Evolutionary conservation across 2,113 vertebrate genomes (phyloP), one percentile per base, ranked within the genome.

Genomic region (Laticauda laticaudata): DNA sequence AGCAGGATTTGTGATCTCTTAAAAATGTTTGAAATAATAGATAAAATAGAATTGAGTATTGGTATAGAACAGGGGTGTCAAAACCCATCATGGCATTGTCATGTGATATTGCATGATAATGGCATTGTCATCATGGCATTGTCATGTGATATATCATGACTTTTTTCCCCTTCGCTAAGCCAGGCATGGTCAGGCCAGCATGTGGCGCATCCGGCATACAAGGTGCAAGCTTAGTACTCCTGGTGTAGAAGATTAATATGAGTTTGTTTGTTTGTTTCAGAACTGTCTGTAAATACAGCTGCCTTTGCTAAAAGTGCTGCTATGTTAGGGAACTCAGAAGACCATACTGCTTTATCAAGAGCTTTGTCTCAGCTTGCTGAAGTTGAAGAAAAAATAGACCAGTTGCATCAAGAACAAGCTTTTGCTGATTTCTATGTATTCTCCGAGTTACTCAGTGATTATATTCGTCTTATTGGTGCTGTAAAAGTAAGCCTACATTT

Each of bases 241-340:
- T 69, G 88, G 29, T 54, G 23, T 34, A 34, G 2, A 18, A 69
- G 29, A 34, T 34, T 69, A 11, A 64, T 29, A 64, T 69, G 61
- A 69, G 88, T 57, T 4, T 5, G 91, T 94, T 7, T 69, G 29
- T 95, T 64, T 95, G 57, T 97, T 97, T 95, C 97, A 99, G 99
- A 99, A 97, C 98, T 99, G 96, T 99, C 99, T 1, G 96, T 98
- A 61, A 99, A 99, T 97, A 99, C 99, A 8, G 99, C 99, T 85
- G 98, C 98, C 92, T 99, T 99, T 94, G 99, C 99, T 93, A 99
- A 99, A 97, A 99, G 99, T 91, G 98, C 99, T 51, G 99, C 99
- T 94, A 99, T 99, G 99, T 96, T 99, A 97, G 99, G 99, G 51
- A 99, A 99, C 97, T 99, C 99, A 2, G 99, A 99, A 97, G 99